Conservation (phyloP, 2,113 vertebrate genomes). For the Aspidoscelis tigris region DNA sequence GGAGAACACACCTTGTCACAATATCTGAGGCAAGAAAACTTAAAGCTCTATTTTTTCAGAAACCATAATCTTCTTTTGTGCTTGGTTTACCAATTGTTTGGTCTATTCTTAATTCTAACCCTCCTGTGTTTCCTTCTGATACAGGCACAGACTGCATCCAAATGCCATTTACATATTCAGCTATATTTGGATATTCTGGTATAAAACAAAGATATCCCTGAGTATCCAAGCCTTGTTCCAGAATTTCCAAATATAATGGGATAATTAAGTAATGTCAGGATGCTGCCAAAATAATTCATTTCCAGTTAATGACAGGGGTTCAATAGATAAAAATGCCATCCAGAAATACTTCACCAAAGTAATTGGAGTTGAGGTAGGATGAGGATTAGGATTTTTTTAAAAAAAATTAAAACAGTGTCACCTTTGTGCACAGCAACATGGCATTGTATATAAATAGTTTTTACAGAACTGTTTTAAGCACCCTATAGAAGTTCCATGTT, state of each 20-base stretch:
- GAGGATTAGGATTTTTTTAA: slow-evolving; percentile 45
- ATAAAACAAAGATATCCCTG: no score
- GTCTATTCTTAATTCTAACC: background rate
- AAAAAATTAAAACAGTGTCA: slow-evolving; percentile 72
- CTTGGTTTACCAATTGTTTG: background rate
- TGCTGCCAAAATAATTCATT: background rate
- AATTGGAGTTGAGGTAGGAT: slow-evolving; percentile 8
- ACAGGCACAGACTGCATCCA: background rate
- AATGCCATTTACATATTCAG: no score
- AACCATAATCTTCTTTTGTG: no score
- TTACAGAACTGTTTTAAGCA: background rate
- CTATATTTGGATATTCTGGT: no score
- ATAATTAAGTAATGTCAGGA: no score
- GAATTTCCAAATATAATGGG: no score
- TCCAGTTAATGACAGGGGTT: background rate
- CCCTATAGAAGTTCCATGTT: slow-evolving; percentile 7
- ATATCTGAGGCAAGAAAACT: no score
- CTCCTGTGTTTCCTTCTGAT: background rate
- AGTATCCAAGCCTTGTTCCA: no score
- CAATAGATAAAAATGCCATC: background rate
- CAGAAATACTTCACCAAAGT: slow-evolving; percentile 78
- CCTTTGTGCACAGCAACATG: slow-evolving; percentile 58
- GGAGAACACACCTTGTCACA: no score
- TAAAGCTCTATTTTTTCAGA: no score
- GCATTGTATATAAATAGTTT: slow-evolving; percentile 14